Percentiles rank a stretch among this genome's conserved stretches.
Evolutionary conservation across 2,113 vertebrate species (phyloP).

Genomic region (Cariama cristata): DNA sequence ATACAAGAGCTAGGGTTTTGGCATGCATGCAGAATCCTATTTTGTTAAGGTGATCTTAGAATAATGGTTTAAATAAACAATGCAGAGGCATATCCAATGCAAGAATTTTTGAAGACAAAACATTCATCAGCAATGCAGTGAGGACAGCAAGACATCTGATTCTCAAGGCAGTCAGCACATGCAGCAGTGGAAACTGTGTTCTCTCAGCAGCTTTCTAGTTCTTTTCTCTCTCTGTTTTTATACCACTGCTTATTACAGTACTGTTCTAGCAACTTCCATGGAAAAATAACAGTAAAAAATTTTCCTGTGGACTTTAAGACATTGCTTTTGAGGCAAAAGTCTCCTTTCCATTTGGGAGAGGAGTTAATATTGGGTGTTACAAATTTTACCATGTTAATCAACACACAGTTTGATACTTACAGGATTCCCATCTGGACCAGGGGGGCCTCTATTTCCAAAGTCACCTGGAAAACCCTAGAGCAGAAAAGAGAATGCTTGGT

Average conservation of each 20-base stretch:
- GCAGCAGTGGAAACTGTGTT: neutral
- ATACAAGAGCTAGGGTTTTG: neutral
- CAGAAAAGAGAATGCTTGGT: neutral
- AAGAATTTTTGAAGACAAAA: neutral
- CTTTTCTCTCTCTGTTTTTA: neutral
- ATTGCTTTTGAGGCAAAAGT: neutral
- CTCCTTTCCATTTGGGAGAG: neutral
- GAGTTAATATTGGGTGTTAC: neutral
- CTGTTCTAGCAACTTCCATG: neutral
- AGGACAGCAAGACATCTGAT: neutral
- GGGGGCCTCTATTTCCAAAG: slow-evolving; percentile 88
- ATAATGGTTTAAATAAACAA: neutral
- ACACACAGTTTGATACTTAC: slow-evolving; percentile 77
- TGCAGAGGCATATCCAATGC: neutral
- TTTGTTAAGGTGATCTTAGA: neutral
- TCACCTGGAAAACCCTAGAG: slow-evolving; percentile 88
- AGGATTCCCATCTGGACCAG: slow-evolving; percentile 92
- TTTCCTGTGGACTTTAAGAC: neutral
- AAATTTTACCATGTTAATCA: neutral
- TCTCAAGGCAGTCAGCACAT: neutral
- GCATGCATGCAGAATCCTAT: neutral
- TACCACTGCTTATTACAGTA: neutral
- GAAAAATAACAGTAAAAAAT: neutral
- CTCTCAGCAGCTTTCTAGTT: neutral
- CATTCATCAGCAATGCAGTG: neutral